Evolutionary conservation across 2,113 vertebrate genomes (phyloP).

Genomic region (Crotophaga sulcirostris): DNA sequence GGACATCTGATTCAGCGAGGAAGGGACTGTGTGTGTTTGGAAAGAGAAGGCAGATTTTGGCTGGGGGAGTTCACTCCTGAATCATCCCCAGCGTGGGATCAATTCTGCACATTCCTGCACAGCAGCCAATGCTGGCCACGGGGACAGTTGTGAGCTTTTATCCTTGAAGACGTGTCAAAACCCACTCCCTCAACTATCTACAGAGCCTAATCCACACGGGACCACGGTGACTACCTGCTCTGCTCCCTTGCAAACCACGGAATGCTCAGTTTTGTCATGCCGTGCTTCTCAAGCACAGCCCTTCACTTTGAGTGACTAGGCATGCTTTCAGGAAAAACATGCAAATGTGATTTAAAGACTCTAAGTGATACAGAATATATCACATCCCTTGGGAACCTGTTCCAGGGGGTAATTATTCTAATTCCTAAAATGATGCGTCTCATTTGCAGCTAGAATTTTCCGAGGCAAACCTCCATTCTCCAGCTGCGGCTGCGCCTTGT

Average conservation of each 20-base stretch:
- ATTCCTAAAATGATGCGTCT: constrained; percentile 58
- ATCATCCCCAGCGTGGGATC: neutral
- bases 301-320: neutral
- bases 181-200: neutral
- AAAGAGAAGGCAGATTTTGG: neutral
- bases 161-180: neutral
- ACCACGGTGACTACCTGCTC: fast-evolving
- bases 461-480: neutral
- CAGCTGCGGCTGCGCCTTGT: neutral
- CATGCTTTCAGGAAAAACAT: constrained; percentile 26
- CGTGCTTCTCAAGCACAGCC: neutral
- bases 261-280: neutral
- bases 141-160: neutral
- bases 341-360: constrained; percentile 66
- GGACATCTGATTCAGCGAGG: constrained; percentile 57
- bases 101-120: neutral
- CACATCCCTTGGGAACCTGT: constrained; percentile 46
- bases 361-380: constrained; percentile 59
- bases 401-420: constrained; percentile 67
- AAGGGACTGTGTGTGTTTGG: neutral
- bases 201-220: neutral
- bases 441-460: constrained; percentile 64
- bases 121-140: fast-evolving
- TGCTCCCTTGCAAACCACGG: neutral
- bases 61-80: neutral